A percentile compares a stretch with the other conserved stretches of the same genome.
Conservation (phyloP, 2,797 vertebrate genomes). For the Forpus xanthops region DNA sequence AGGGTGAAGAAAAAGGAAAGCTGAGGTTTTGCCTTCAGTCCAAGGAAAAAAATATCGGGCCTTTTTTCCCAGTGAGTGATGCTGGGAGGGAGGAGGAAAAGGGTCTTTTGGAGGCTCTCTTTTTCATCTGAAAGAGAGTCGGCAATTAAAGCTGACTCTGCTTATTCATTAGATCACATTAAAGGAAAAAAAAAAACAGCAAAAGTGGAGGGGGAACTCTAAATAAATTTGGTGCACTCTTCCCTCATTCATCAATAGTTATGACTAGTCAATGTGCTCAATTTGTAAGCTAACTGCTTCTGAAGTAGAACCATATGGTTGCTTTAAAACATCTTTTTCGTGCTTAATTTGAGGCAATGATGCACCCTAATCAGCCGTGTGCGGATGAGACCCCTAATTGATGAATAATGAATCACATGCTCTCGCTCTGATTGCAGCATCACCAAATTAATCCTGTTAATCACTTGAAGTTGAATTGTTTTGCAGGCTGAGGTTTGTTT, state of each 20-base stretch:
- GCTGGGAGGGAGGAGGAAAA: not conserved
- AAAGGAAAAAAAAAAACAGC: conserved; percentile 12
- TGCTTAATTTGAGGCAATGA: conserved; percentile 78
- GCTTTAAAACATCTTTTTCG: conserved; percentile 67
- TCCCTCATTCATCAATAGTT: conserved; percentile 39
- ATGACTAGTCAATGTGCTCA: conserved; percentile 26
- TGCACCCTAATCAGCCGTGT: conserved; percentile 67
- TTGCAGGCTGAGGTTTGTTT: conserved; percentile 10
- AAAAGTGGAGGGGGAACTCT: not conserved
- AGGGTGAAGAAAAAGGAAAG: not conserved
- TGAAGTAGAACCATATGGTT: conserved; percentile 74
- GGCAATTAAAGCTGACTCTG: conserved; percentile 54
- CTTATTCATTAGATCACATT: conserved; percentile 58
- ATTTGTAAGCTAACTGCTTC: conserved; percentile 68
- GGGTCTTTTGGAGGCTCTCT: not conserved
- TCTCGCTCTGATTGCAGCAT: conserved; percentile 47
- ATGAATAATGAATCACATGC: conserved; percentile 62
- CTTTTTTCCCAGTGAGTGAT: not conserved
- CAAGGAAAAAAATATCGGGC: not conserved
- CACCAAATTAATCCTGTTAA: conserved; percentile 68
- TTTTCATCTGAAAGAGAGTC: not conserved
- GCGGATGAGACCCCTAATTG: conserved; percentile 69
- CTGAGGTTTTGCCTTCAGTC: not conserved
- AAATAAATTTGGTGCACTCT: conserved; percentile 58
- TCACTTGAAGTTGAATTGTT: conserved; percentile 48